A percentile compares a stretch with the other conserved stretches of the same genome.
Evolutionary conservation across 2,888 invertebrate genomes (phyloP).

Genomic region (Malthinus seriepunctatus): DNA sequence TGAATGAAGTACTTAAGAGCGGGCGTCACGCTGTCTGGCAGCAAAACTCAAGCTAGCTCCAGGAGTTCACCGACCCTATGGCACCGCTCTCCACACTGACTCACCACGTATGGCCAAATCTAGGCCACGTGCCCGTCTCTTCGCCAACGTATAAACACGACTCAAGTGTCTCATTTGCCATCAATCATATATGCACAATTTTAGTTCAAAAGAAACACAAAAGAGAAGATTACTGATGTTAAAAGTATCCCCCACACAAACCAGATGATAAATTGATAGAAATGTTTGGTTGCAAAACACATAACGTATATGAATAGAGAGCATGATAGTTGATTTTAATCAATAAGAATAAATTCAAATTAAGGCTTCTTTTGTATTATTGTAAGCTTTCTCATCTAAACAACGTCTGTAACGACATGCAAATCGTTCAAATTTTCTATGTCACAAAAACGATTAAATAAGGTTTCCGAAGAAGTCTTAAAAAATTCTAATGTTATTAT

Average conservation of each 20-base stretch:
- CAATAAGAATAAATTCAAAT: too few species aligned
- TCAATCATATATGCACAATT: slow-evolving; percentile 12
- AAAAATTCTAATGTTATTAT: too few species aligned
- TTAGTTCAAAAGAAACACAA: neutral
- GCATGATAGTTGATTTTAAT: too few species aligned
- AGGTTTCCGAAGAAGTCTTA: too few species aligned
- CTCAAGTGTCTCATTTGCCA: slow-evolving; percentile 9
- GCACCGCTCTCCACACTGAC: slow-evolving; percentile 36
- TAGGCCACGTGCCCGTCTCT: slow-evolving; percentile 27
- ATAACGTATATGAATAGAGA: too few species aligned
- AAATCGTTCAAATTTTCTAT: too few species aligned
- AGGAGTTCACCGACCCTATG: slow-evolving; percentile 43
- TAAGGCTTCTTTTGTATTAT: too few species aligned
- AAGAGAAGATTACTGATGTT: neutral
- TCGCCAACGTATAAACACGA: slow-evolving; percentile 19
- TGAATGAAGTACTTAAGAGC: slow-evolving; percentile 29
- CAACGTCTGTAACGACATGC: too few species aligned
- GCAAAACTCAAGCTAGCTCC: slow-evolving; percentile 35
- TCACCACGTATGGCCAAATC: slow-evolving; percentile 24
- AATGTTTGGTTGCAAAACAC: slow-evolving; percentile 4
- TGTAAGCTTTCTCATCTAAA: too few species aligned
- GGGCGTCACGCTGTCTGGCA: slow-evolving; percentile 46
- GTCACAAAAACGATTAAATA: too few species aligned
- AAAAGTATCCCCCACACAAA: too few species aligned
- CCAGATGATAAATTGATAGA: slow-evolving; percentile 11